A percentile compares a stretch with the other conserved stretches of the same genome.
phyloP scores from a whole-genome alignment of 2,797 vertebrate species.

The Crocidura indochinensis region DNA sequence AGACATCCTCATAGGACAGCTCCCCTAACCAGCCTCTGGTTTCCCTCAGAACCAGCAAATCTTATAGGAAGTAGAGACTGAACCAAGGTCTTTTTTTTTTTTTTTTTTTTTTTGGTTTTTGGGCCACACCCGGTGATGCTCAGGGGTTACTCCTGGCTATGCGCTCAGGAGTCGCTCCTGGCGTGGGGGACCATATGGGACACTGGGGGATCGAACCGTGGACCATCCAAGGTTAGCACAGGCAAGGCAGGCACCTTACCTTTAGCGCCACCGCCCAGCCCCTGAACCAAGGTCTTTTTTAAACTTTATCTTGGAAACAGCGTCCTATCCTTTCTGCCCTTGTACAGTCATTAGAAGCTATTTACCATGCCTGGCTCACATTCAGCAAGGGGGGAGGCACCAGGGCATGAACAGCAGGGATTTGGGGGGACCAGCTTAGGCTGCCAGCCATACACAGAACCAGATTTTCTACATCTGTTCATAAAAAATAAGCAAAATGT shows the following conservation, averaged over 20 bases:
- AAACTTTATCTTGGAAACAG: background rate
- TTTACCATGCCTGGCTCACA: background rate
- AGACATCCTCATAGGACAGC: background rate
- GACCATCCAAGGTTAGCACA: too few relatives aligned
- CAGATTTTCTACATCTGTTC: background rate
- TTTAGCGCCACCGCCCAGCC: too few relatives aligned
- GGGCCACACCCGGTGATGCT: too few relatives aligned
- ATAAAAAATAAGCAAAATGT: background rate
- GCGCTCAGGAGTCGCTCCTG: too few relatives aligned
- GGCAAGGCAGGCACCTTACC: too few relatives aligned
- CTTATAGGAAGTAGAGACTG: background rate
- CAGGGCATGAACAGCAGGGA: background rate
- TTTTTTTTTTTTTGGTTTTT: too few relatives aligned
- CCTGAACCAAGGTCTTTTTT: background rate
- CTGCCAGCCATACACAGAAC: background rate
- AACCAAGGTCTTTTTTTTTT: background rate
- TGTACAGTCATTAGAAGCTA: background rate
- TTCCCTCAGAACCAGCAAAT: background rate
- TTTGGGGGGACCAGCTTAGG: background rate
- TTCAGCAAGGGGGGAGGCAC: background rate
- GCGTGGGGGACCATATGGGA: too few relatives aligned
- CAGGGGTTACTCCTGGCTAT: too few relatives aligned
- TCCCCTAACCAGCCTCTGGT: slow-evolving; percentile 4
- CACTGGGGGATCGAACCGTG: too few relatives aligned
- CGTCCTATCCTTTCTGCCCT: background rate